Base-by-base conservation (phyloP, 92 coral and sea anemone species). In the Zoanthus solanderi region DNA sequence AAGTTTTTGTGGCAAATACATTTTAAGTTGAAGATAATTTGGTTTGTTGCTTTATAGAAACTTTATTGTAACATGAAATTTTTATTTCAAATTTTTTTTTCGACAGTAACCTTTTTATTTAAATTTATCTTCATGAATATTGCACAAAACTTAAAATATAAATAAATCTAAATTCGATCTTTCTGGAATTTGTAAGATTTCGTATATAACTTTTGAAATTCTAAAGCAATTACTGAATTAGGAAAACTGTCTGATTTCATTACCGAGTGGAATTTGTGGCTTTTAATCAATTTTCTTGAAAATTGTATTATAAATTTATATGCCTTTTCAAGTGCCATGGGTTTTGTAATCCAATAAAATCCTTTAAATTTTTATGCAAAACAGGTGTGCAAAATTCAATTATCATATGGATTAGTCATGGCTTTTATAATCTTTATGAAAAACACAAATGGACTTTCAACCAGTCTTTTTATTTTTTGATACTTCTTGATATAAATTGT, bases 261-360 rank as follows among this genome's bases (percentile, higher is more conserved):
- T 69, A 9, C 30, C 9, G 7, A 69, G 72, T 18, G 46, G 46
- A 23, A 69, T 31, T 69, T 69, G 75, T 69, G 75, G 75, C 14
- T 69, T 69, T 69, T 69, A 9, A 29, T 69, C 12, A 5, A 69
- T 69, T 69, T 69, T 31, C 46, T 69, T 69, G 42, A 31, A 69
- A 69, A 69, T 69, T 32, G 17, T 23, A 23, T 23, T 23, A 23
- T 23, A 23, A 23, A 69, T 1, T 69, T 31, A 50, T 50, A 69
- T 31, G 75, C 45, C 75, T 30, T 32, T 31, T 69, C 75, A 29
- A 69, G 8, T 69, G 75, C 45, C 6, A 9, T 1, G 9, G 5
- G 30, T 69, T 69, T 31, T 32, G 17, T 30, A 69, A 30, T 69
- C 75, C 75, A 69, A 69, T 69, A 34, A 69, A 69, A 69, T 69